phyloP scores from a whole-genome alignment of 1,140 invertebrate species.

The Druon quercuslanigerum region DNA sequence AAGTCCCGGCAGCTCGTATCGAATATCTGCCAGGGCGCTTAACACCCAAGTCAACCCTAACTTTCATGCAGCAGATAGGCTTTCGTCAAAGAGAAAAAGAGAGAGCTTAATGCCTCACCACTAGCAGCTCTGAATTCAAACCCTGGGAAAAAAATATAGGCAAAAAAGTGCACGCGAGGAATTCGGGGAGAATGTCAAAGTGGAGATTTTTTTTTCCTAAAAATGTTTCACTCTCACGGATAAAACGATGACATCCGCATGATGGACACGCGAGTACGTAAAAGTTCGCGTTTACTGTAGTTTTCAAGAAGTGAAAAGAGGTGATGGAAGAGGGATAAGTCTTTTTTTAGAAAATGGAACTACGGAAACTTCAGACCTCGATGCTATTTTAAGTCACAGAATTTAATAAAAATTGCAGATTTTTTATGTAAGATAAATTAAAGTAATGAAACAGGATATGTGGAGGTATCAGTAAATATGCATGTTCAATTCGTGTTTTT shows the following conservation, averaged over 20 bases:
- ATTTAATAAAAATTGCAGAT: background rate
- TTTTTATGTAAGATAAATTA: background rate
- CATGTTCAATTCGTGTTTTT: background rate
- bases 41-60: conserved; percentile 17
- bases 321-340: too few relatives aligned
- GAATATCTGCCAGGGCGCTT: conserved; percentile 25
- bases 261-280: background rate
- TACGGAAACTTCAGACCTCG: background rate
- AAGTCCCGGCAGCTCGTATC: background rate
- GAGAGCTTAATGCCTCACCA: background rate
- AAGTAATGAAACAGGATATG: background rate
- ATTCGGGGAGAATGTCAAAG: background rate
- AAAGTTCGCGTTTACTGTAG: background rate
- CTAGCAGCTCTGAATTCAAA: background rate
- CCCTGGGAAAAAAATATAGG: background rate
- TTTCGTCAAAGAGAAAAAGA: conserved; percentile 9
- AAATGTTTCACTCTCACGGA: background rate
- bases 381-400: background rate
- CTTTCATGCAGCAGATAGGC: background rate
- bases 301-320: conserved; percentile 1
- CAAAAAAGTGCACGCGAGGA: background rate
- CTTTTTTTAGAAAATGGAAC: too few relatives aligned
- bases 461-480: conserved; percentile 20
- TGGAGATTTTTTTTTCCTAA: background rate
- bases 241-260: background rate